These are phyloP conservation scores for Otolemur garnettii DNA, from an alignment of 2,113 vertebrate genomes.

Conservation along the genomic window DNA sequence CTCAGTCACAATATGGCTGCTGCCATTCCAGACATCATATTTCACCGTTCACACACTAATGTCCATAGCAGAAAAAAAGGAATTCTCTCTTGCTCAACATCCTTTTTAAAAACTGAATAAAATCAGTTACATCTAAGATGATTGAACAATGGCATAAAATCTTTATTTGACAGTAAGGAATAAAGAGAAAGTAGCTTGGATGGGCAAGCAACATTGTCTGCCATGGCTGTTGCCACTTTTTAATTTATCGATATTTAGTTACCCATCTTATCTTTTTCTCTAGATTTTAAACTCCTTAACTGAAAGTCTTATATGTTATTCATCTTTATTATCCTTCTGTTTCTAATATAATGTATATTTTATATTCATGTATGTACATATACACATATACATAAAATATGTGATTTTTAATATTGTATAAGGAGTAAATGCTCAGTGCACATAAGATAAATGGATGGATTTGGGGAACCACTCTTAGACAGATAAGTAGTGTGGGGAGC, in stretches of 20 bases:
- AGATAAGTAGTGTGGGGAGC: background rate
- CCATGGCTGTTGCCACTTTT: background rate
- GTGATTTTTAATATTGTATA: slow-evolving; percentile 12
- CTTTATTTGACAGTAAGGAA: background rate
- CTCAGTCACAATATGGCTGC: background rate
- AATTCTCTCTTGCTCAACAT: background rate
- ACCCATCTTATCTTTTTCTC: background rate
- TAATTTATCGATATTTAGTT: background rate
- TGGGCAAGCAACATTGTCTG: background rate
- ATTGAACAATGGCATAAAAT: background rate
- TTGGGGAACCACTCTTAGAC: slow-evolving; percentile 17
- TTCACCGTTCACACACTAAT: background rate
- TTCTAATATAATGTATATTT: background rate
- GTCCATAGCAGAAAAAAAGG: background rate
- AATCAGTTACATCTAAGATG: background rate
- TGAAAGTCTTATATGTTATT: background rate
- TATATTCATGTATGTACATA: background rate
- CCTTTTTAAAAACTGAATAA: background rate
- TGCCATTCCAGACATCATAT: background rate
- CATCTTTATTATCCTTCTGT: background rate
- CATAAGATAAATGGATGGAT: background rate
- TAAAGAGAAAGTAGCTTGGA: background rate
- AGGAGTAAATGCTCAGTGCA: background rate
- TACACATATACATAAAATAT: background rate
- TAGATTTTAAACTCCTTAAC: background rate